Conservation (phyloP, 2,797 vertebrate species). For the Notolabrus celidotus region DNA sequence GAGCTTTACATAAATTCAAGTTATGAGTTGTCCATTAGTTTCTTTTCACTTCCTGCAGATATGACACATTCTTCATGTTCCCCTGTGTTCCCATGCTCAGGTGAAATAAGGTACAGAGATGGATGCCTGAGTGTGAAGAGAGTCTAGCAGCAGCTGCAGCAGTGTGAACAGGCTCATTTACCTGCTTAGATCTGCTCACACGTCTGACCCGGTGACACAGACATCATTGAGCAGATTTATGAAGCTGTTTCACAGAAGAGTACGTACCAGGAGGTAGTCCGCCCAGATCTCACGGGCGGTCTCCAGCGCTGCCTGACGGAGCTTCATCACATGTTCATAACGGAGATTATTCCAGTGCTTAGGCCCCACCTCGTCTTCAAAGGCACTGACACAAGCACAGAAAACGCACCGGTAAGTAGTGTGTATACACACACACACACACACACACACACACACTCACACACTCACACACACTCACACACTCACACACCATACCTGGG, state of each 20-base stretch:
- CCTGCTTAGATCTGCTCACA: too few species aligned
- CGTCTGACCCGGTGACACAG: not conserved
- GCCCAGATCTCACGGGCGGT: constrained; percentile 90
- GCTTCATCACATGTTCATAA: constrained; percentile 92
- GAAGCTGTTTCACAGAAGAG: constrained; percentile 5
- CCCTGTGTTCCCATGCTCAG: not conserved
- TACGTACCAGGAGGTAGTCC: constrained; percentile 90
- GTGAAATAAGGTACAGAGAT: too few species aligned
- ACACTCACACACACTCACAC: not conserved
- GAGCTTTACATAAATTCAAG: too few species aligned
- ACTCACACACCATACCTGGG: constrained; percentile 76
- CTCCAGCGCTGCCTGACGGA: constrained; percentile 91
- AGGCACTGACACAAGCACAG: constrained; percentile 60
- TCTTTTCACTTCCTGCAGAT: too few species aligned
- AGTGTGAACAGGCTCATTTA: too few species aligned
- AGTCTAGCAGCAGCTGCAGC: too few species aligned
- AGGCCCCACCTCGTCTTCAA: constrained; percentile 88
- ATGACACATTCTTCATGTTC: not conserved
- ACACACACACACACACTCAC: constrained; percentile 7
- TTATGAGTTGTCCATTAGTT: too few species aligned
- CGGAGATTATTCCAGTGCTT: constrained; percentile 91
- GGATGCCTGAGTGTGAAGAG: too few species aligned
- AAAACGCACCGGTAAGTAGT: constrained; percentile 27
- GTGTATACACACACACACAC: not conserved
- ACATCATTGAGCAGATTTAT: not conserved